Evolutionary conservation across 2,113 vertebrate species (phyloP), one percentile per base, ranked within the genome.

Genomic region (Atherinomorus stipes): DNA sequence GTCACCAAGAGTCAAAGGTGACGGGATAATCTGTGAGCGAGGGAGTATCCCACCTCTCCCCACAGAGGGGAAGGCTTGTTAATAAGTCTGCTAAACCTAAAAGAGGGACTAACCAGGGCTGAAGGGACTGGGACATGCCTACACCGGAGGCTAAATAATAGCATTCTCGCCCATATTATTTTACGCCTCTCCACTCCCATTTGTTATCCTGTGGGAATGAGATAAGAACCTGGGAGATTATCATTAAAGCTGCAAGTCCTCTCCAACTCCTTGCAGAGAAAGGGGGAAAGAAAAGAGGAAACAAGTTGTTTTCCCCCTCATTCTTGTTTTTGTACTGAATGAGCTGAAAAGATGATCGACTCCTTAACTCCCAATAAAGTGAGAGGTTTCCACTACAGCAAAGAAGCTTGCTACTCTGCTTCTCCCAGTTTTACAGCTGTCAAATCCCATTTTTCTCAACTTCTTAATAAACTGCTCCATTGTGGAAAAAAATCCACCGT

Each of bases 131-230:
- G 67, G 94, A 93, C 92, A 82, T 92, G 92, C 93, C 94, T 91
- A 92, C 71, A 90, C 89, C 86, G 76, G 88, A 81, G 95, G 92
- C 94, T 95, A 95, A 95, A 96, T 94, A 94, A 96, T 94, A 95
- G 95, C 94, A 95, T 96, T 95, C 94, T 93, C 94, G 87, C 94
- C 94, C 93, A 94, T 95, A 94, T 96, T 95, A 97, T 96, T 97
- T 98, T 96, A 98, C 93, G 95, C 95, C 95, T 96, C 96, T 98
- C 96, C 96, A 94, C 95, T 96, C 92, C 95, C 95, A 96, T 98
- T 97, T 95, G 95, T 96, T 96, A 95, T 95, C 94, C 95, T 95
- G 95, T 95, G 94, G 95, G 94, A 96, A 95, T 89, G 93, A 98
- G 96, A 98, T 97, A 96, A 97, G 95, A 95, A 95, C 93, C 94